Evolutionary conservation across 2,113 vertebrate species (phyloP), one percentile per base, ranked within the genome.

Genomic region (Elaphurus davidianus): DNA sequence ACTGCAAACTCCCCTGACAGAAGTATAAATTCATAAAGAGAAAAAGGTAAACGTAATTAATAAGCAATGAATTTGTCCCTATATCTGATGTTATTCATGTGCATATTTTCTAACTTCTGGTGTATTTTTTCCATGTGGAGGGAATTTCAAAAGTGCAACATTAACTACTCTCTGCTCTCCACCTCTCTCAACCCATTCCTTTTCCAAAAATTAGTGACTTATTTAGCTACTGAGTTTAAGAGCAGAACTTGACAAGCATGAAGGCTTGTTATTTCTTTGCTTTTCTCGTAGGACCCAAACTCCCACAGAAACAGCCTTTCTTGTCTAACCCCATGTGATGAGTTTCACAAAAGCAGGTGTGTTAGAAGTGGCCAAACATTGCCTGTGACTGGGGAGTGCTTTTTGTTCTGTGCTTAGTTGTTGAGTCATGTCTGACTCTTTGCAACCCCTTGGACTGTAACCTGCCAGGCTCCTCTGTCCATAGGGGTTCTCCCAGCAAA

Each of bases 21-120:
- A 93, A 85, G 15, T 84, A 43, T 47, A 92, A 60, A 33, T 95
- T 90, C 62, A 78, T 5, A 71, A 87, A 23, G 7, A 82, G 40
- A 88, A n/a, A 43, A 89, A 62, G 50, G 50, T 74, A 47, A 55
- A 47, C 40, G 12, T 54, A 91, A 60, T 33, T 7, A 2, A n/a
- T 54, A 28, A 33, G 71, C 62, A 64, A 33, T 43, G 0, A 74
- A 74, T 86, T 52, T 45, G 0, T 85, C 8, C 28, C 6, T 57
- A 16, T 10, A 15, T 19, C 6, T 40, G 45, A 82, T 45, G 11
- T 17, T 6, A 52, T 54, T 27, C 3, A 14, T 19, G 5, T 33
- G 12, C 1, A 54, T 43, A 21, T 5, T 30, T 74, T 82, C 85
- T 45, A 23, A 47, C 10, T 50, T 78, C 12, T 52, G 2, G 7